Conservation (phyloP, 2,113 vertebrate species). For the Entelurus aequoreus region DNA sequence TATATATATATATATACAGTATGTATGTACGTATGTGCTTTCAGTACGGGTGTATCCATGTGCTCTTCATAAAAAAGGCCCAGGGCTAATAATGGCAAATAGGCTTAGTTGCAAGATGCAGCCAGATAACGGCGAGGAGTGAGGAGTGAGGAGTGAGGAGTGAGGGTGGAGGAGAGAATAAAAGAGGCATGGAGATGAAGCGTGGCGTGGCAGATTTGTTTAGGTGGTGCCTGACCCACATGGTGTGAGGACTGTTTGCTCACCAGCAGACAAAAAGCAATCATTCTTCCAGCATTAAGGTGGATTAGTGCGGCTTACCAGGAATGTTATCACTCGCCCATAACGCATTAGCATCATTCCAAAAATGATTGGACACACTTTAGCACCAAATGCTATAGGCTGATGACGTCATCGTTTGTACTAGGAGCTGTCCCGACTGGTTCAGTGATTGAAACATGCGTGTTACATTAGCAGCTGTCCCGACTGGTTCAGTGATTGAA, state of each 20-base stretch:
- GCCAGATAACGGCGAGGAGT: constrained; percentile 4
- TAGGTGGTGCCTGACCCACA: constrained; percentile 39
- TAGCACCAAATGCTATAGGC: constrained; percentile 55
- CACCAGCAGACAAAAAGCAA: constrained; percentile 59
- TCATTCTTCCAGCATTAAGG: constrained; percentile 64
- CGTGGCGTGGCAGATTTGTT: constrained; percentile 30
- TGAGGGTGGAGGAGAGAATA: constrained; percentile 7
- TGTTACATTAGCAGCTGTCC: too few relatives aligned
- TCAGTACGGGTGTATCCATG: constrained; percentile 20
- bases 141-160: constrained; percentile 6
- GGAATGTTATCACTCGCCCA: constrained; percentile 59
- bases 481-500: too few relatives aligned
- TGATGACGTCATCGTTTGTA: constrained; percentile 54
- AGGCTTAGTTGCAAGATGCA: constrained; percentile 34
- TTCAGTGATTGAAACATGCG: constrained; percentile 1
- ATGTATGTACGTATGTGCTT: background rate
- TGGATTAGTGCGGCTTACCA: constrained; percentile 65
- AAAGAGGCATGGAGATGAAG: constrained; percentile 27
- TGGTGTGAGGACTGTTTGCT: constrained; percentile 42
- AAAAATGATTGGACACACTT: constrained; percentile 60
- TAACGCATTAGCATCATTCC: constrained; percentile 65
- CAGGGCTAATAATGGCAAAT: constrained; percentile 38
- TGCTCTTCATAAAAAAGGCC: constrained; percentile 27
- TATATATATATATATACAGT: too few relatives aligned
- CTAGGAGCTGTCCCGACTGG: constrained; percentile 28